Conservation (phyloP, 2,797 vertebrate genomes). For the Cottoperca gobio region DNA sequence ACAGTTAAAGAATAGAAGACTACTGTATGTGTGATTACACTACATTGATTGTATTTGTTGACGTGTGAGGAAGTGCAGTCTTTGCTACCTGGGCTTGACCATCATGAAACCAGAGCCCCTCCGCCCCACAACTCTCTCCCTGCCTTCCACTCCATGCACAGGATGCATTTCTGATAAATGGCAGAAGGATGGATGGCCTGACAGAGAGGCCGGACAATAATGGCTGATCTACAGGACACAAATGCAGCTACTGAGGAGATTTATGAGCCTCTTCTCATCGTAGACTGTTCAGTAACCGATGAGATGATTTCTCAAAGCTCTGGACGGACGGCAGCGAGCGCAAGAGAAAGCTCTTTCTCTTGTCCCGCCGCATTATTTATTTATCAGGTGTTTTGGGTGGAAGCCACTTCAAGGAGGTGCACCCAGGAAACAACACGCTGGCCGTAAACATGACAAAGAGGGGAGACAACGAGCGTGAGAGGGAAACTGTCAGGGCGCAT, state of each 20-base stretch:
- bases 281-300: constrained; percentile 92
- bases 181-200: constrained; percentile 96
- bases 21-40: neutral
- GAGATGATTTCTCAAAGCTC: constrained; percentile 95
- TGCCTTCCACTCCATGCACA: constrained; percentile 76
- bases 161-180: constrained; percentile 95
- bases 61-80: neutral
- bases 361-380: constrained; percentile 90
- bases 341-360: constrained; percentile 58
- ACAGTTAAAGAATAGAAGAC: neutral
- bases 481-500: constrained; percentile 88
- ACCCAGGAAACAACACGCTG: constrained; percentile 88
- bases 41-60: neutral
- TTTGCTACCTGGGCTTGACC: constrained; percentile 45
- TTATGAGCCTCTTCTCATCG: constrained; percentile 90
- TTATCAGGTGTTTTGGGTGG: constrained; percentile 93
- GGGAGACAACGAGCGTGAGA: constrained; percentile 68
- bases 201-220: constrained; percentile 97
- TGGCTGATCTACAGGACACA: constrained; percentile 98
- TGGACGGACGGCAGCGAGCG: constrained; percentile 70
- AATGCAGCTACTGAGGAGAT: constrained; percentile 95
- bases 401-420: constrained; percentile 92
- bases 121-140: constrained; percentile 19
- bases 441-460: constrained; percentile 84
- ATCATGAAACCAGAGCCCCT: constrained; percentile 33